Evolutionary conservation across 2,888 invertebrate species (phyloP), one percentile per base, ranked within the genome.

Genomic region (Drosophila ezoana): DNA sequence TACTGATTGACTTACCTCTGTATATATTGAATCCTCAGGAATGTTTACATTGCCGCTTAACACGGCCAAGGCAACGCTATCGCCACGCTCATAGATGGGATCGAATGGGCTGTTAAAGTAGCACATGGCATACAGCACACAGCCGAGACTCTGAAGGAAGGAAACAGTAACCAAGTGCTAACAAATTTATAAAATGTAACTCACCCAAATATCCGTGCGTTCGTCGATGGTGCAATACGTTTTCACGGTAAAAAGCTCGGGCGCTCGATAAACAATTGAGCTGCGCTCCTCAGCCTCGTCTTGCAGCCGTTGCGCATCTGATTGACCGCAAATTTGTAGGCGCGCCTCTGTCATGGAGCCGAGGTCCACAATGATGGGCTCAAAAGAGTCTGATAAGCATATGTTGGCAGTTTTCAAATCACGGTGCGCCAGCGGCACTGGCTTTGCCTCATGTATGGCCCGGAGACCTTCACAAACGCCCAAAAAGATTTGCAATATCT

Each of bases 341-440:
- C 94, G 93, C 0, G 95, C 95, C 47, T 94, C 93, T 9, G 95
- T 94, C 82, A 95, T 94, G 1, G 95, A 95, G n/a, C 95, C 95
- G 81, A 98, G 94, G 92, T 98, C 98, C 94, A 97, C 97, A 70
- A 98, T 93, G 54, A 97, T 93, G 1, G 97, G 95, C 53, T 94
- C 94, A 89, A 94, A 93, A 56, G 95, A 94, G 86, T 96, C 95
- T 18, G 94, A 94, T 28, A 97, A 91, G 81, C 97, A 94, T 73
- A 98, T 94, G 92, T 98, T 98, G 14, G 95, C 96, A 56, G 97
- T 96, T 92, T 98, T 98, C 40, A 98, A 91, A 92, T 98, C 97
- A 85, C 97, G 94, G 90, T 97, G 97, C 40, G 96, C 96, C 77
- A 96, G 93, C 18, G 96, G 95, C 63, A 95, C 93, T 0, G 96